Conservation (phyloP, 1,140 invertebrate species). For the Coelopa frigida region DNA sequence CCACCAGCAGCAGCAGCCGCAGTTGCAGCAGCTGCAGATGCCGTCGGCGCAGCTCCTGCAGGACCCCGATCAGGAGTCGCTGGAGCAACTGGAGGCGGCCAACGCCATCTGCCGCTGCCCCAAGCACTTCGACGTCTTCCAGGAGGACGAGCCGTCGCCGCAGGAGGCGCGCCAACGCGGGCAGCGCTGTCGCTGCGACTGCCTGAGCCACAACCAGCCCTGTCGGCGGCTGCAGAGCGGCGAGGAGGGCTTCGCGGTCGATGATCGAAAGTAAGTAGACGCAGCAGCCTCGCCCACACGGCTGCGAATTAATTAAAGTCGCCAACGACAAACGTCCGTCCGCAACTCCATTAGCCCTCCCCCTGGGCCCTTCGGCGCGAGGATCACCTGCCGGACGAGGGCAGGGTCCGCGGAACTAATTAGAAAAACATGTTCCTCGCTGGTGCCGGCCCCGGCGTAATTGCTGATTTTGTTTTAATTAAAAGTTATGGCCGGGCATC, state of each 20-base stretch:
- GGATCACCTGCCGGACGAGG: too few species aligned
- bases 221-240: conserved; percentile 37
- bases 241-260: conserved; percentile 34
- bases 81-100: not conserved
- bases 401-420: too few species aligned
- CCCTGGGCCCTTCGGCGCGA: too few species aligned
- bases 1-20: not conserved
- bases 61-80: not conserved
- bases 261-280: conserved; percentile 27
- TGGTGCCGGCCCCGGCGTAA: too few species aligned
- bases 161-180: not conserved
- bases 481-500: too few species aligned
- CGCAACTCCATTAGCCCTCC: not conserved
- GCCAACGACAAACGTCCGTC: not conserved
- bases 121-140: conserved; percentile 29
- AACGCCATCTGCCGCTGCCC: conserved; percentile 25
- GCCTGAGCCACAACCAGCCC: conserved; percentile 25
- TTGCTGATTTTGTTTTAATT: too few species aligned
- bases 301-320: not conserved
- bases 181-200: conserved; percentile 37
- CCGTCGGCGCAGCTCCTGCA: not conserved
- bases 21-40: not conserved
- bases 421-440: too few species aligned
- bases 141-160: conserved; percentile 7
- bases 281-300: not conserved